Base-by-base conservation (phyloP, 1,140 invertebrate genomes). In the Polypedilum pembai region DNA sequence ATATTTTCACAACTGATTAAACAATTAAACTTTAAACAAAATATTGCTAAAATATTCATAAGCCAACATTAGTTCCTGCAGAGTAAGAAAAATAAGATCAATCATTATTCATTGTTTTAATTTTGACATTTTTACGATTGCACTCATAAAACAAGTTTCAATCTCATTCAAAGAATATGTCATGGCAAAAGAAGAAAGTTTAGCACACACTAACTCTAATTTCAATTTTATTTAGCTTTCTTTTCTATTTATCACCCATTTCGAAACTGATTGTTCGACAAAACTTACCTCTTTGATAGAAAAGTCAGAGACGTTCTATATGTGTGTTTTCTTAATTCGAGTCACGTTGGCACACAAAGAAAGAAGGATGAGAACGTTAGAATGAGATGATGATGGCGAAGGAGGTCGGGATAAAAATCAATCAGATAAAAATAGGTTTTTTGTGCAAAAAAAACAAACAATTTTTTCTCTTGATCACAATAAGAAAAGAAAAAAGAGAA, bases 161-260 rank as follows among this genome's bases (percentile, higher is more conserved):
- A 33, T 33, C 24, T 33, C 24, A 33, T 33, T 33, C 24, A 33
- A 33, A 33, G 24, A 33, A 5, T 5, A 33, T 33, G 24, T 33
- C 17, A 10, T 21, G 20, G n/a, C n/a, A n/a, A n/a, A 69, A 20
- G 18, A 69, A 20, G 10, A 69, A 69, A 69, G 65, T 18, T 69
- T 7, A 21, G 17, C 17, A 69, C 17, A 69, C 65, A 20, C 65
- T 56, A 20, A 69, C 65, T 69, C 65, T 69, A 69, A 69, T 69
- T 69, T 69, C 65, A 69, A 69, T 69, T 69, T 69, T 69, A 69
- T 69, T 69, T 69, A 69, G 65, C 65, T 69, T 69, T 69, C 65
- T 69, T 69, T 69, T 69, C 65, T 69, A 69, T 69, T 69, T 69
- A 69, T 69, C 65, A 69, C 65, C 65, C 65, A 69, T 69, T 69